These are phyloP conservation scores for Etheostoma perlongum DNA, from an alignment of 2,797 vertebrate species.

Conservation along the genomic window DNA sequence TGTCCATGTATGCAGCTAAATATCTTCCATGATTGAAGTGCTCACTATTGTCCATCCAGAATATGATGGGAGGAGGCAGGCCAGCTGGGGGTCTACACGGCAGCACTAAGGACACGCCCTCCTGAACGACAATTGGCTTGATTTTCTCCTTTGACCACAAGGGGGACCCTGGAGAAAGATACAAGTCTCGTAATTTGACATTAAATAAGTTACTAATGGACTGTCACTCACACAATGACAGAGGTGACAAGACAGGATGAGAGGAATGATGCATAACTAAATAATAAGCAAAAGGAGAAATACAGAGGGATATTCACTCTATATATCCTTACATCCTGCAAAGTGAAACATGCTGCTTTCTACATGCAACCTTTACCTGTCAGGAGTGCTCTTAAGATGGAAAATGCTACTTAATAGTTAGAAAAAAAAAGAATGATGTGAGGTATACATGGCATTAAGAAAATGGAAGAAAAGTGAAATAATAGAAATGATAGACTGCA, in stretches of 20 bases:
- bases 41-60: slow-evolving; percentile 99
- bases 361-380: slow-evolving; percentile 73
- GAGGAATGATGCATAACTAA: slow-evolving; percentile 31
- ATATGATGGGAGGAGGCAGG: slow-evolving; percentile 95
- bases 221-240: slow-evolving; percentile 37
- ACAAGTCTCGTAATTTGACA: slow-evolving; percentile 26
- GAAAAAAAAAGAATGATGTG: slow-evolving; percentile 50
- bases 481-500: background rate
- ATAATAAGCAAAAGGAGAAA: slow-evolving; percentile 33
- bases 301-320: slow-evolving; percentile 48
- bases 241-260: slow-evolving; percentile 43
- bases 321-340: slow-evolving; percentile 8
- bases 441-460: slow-evolving; percentile 18
- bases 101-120: slow-evolving; percentile 91
- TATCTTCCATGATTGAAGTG: slow-evolving; percentile 1
- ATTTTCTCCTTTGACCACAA: slow-evolving; percentile 97
- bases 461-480: slow-evolving; percentile 16
- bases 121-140: slow-evolving; percentile 87
- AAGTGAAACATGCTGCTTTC: slow-evolving; percentile 55
- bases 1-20: background rate
- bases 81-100: slow-evolving; percentile 93
- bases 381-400: slow-evolving; percentile 73
- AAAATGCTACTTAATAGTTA: slow-evolving; percentile 74
- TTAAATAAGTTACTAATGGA: slow-evolving; percentile 37
- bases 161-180: slow-evolving; percentile 88